Evolutionary conservation across 2,113 vertebrate genomes (phyloP).

Genomic region (Forbesichthys papilliferus): DNA sequence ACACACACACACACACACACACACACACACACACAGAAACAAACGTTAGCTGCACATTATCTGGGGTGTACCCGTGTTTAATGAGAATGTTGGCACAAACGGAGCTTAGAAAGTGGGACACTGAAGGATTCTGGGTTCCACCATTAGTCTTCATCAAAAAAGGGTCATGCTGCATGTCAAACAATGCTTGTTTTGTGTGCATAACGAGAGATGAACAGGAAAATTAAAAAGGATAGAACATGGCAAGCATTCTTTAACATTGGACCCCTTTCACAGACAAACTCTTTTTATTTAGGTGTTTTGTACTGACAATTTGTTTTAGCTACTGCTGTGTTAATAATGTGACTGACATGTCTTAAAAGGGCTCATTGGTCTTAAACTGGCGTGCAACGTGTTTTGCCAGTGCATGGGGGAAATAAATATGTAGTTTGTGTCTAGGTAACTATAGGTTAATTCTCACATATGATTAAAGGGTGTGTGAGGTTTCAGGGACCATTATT

Average conservation of each 20-base stretch:
- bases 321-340: too few species aligned
- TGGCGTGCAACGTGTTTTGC: conserved; percentile 9
- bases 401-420: neutral
- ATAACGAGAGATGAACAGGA: conserved; percentile 21
- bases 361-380: neutral
- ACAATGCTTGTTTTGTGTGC: conserved; percentile 55
- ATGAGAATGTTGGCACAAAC: conserved; percentile 24
- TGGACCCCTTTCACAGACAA: too few species aligned
- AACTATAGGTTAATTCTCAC: conserved; percentile 19
- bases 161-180: conserved; percentile 35
- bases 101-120: conserved; percentile 31
- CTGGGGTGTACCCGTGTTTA: neutral
- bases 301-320: neutral
- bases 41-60: conserved; percentile 1
- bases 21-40: neutral
- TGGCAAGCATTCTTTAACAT: neutral
- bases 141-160: conserved; percentile 30
- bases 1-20: conserved; percentile 1
- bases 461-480: conserved; percentile 11
- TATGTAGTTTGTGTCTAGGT: conserved; percentile 1
- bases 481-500: conserved; percentile 35
- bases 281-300: neutral
- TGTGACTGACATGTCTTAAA: too few species aligned
- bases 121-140: conserved; percentile 46
- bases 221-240: neutral